Evolutionary conservation across 2,888 invertebrate genomes (phyloP).

Genomic region (Chromoteleia sp.): DNA sequence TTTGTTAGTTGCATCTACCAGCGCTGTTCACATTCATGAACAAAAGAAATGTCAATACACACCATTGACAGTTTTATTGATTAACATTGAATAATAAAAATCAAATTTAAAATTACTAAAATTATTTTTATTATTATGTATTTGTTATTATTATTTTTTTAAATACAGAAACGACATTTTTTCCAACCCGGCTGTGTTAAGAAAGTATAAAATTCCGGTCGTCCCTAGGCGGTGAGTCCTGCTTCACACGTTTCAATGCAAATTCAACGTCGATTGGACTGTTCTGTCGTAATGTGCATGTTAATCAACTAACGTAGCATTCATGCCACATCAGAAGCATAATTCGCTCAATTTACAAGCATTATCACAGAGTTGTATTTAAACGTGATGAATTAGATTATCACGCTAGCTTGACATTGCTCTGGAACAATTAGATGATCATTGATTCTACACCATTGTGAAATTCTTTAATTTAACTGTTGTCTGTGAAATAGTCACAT

Average conservation of each 20-base stretch:
- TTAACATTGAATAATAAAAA: no score
- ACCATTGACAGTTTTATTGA: no score
- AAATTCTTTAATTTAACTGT: slow-evolving; percentile 49
- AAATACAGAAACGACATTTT: not conserved
- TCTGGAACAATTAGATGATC: slow-evolving; percentile 65
- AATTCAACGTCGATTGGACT: slow-evolving; percentile 77
- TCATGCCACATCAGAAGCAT: slow-evolving; percentile 78
- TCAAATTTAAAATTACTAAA: not conserved
- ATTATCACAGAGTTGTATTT: slow-evolving; percentile 82
- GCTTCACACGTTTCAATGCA: slow-evolving; percentile 80
- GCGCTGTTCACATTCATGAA: no score
- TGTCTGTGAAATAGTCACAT: slow-evolving; percentile 6
- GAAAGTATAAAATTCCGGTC: slow-evolving; percentile 51
- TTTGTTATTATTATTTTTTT: no score
- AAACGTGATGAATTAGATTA: slow-evolving; percentile 81
- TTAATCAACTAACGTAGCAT: slow-evolving; percentile 80
- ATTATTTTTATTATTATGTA: no score
- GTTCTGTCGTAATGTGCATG: slow-evolving; percentile 80
- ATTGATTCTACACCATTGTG: slow-evolving; percentile 42
- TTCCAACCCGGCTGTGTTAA: slow-evolving; percentile 29
- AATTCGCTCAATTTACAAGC: slow-evolving; percentile 84
- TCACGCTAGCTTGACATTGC: slow-evolving; percentile 73
- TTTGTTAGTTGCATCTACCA: no score
- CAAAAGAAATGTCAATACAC: no score
- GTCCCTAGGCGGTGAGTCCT: slow-evolving; percentile 63